These are phyloP conservation scores for Dinocampus coccinellae DNA, from an alignment of 2,888 invertebrate genomes.

Conservation along the genomic window DNA sequence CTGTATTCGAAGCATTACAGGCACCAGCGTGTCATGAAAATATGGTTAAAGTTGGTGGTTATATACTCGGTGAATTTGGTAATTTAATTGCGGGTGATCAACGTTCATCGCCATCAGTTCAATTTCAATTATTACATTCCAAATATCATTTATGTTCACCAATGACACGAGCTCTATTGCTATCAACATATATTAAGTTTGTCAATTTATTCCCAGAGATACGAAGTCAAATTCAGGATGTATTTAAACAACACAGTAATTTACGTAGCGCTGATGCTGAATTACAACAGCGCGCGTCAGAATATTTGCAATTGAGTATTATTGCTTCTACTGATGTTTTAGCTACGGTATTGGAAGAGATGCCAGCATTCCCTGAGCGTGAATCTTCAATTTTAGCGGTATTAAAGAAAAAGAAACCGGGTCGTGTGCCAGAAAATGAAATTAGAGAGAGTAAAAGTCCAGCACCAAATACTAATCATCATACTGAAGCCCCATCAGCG, in stretches of 20 bases:
- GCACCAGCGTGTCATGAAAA: slow-evolving; percentile 99
- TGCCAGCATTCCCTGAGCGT: slow-evolving; percentile 99
- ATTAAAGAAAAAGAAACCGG: slow-evolving; percentile 98
- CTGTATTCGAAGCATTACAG: slow-evolving; percentile 98
- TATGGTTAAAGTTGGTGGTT: slow-evolving; percentile 99
- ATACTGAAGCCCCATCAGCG: slow-evolving; percentile 63
- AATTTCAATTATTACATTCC: slow-evolving; percentile 98
- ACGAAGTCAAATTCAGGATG: slow-evolving; percentile 93
- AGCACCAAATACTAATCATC: slow-evolving; percentile 71
- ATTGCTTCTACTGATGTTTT: slow-evolving; percentile 97
- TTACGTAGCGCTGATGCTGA: slow-evolving; percentile 98
- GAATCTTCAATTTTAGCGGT: slow-evolving; percentile 98
- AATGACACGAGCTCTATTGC: slow-evolving; percentile 93
- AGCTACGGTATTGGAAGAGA: slow-evolving; percentile 98
- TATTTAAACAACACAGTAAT: slow-evolving; percentile 95
- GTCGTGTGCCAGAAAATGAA: slow-evolving; percentile 90
- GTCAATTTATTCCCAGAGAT: slow-evolving; percentile 99
- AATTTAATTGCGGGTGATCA: slow-evolving; percentile 99
- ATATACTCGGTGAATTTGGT: slow-evolving; percentile 99
- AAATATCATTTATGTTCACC: slow-evolving; percentile 99
- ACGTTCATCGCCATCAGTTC: slow-evolving; percentile 95
- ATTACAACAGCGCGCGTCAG: slow-evolving; percentile 97
- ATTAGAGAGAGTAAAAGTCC: slow-evolving; percentile 88
- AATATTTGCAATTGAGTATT: slow-evolving; percentile 96
- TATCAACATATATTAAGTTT: slow-evolving; percentile 99